These are phyloP conservation scores for Glaucomys volans DNA, from an alignment of 2,113 vertebrate species.

Conservation along the genomic window DNA sequence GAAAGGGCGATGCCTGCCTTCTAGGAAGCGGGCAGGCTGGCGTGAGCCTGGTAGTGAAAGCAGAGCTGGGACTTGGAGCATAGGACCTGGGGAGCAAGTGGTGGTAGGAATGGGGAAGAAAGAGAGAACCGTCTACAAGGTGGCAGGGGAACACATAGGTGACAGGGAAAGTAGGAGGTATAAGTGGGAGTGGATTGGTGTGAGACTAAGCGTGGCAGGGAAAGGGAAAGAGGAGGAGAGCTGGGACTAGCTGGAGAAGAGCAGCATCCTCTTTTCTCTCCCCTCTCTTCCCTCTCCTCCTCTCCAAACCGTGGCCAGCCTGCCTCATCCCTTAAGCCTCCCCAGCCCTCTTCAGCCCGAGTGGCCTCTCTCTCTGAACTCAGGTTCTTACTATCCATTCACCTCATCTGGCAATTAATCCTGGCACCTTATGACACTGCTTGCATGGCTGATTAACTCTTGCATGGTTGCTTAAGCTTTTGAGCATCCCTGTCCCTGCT, in stretches of 20 bases:
- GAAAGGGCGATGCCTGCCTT: slow-evolving; percentile 42
- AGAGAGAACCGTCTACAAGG: neutral
- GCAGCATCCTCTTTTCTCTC: neutral
- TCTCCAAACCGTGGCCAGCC: neutral
- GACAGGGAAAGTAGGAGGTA: neutral
- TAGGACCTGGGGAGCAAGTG: neutral
- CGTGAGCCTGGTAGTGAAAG: neutral
- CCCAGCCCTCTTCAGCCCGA: neutral
- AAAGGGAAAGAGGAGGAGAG: neutral
- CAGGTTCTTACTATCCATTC: neutral
- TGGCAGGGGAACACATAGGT: neutral
- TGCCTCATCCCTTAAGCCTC: slow-evolving; percentile 7
- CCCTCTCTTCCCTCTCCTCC: neutral
- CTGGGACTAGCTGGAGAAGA: neutral
- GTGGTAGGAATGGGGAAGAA: neutral
- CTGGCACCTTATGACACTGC: slow-evolving; percentile 39
- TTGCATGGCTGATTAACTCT: slow-evolving; percentile 67
- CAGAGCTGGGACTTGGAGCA: neutral
- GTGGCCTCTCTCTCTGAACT: slow-evolving; percentile 50
- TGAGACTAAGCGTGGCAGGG: neutral
- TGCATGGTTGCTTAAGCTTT: slow-evolving; percentile 57
- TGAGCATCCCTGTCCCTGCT: neutral
- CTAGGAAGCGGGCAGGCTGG: slow-evolving; percentile 44
- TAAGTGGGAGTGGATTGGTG: neutral
- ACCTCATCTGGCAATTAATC: slow-evolving; percentile 67